These are phyloP conservation scores for Ennomos fuscantarius DNA, from an alignment of 2,888 invertebrate species.

Conservation along the genomic window DNA sequence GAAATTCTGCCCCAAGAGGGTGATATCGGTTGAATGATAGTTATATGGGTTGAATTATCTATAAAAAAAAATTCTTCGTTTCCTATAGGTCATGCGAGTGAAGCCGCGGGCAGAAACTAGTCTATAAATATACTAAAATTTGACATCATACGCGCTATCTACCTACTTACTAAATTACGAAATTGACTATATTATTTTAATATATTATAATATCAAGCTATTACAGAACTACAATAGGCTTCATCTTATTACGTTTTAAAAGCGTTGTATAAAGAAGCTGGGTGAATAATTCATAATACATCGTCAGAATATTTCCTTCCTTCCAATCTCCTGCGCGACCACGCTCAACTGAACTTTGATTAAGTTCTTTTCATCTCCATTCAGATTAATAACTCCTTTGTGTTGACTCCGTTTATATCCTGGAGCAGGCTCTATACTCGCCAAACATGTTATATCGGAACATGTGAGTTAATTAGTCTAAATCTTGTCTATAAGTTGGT, in stretches of 20 bases:
- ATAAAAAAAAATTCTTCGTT: too few species aligned
- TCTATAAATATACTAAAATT: too few species aligned
- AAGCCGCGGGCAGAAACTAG: too few species aligned
- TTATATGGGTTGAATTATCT: too few species aligned
- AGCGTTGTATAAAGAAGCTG: conserved; percentile 8
- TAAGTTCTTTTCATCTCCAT: conserved; percentile 54
- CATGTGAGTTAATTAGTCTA: too few species aligned
- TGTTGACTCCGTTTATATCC: conserved; percentile 17
- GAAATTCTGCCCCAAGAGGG: too few species aligned
- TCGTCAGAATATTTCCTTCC: conserved; percentile 17
- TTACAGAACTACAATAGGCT: conserved; percentile 8
- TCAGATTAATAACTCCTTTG: conserved; percentile 49
- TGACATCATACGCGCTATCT: background rate
- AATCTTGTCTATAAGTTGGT: too few species aligned
- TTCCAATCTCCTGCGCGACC: conserved; percentile 34
- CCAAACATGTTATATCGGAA: background rate
- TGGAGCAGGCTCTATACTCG: background rate
- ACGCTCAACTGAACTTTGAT: conserved; percentile 52
- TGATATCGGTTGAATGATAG: too few species aligned
- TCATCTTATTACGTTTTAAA: conserved; percentile 9
- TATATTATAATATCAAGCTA: conserved; percentile 5
- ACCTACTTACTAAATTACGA: background rate
- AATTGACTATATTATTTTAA: conserved; percentile 10
- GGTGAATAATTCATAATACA: conserved; percentile 12
- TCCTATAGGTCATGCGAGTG: too few species aligned